phyloP scores from a whole-genome alignment of 64 coral and sea anemone species.

The Montipora foliosa region DNA sequence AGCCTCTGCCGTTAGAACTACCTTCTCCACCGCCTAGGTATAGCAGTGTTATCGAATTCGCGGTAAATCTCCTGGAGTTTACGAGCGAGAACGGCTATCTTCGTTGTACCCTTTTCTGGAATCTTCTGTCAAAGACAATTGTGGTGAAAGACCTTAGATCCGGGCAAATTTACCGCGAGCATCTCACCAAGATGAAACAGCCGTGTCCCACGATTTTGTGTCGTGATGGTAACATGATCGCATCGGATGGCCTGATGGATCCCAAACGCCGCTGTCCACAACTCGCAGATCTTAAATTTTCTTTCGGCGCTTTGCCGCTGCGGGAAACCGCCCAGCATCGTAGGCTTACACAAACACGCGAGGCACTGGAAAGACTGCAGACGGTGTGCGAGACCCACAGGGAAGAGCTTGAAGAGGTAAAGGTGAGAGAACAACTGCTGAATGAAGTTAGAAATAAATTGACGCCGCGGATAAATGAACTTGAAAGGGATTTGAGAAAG shows the following conservation, averaged over 20 bases:
- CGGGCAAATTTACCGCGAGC: conserved; percentile 82
- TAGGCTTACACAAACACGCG: conserved; percentile 19
- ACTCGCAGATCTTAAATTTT: conserved; percentile 51
- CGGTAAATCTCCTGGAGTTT: conserved; percentile 87
- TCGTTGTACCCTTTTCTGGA: conserved; percentile 79
- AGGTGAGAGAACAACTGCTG: conserved; percentile 55
- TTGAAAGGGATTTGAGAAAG: conserved; percentile 81
- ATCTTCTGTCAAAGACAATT: conserved; percentile 79
- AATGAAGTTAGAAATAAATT: conserved; percentile 43
- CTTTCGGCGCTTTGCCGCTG: conserved; percentile 77
- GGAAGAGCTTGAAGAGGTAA: neutral
- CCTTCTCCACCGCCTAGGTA: conserved; percentile 71
- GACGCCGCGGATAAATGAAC: conserved; percentile 60
- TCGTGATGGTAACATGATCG: conserved; percentile 86
- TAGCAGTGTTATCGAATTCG: conserved; percentile 81
- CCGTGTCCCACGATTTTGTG: conserved; percentile 82
- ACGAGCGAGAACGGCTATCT: conserved; percentile 67
- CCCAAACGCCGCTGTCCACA: conserved; percentile 72
- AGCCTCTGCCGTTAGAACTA: conserved; percentile 68
- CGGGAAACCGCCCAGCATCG: conserved; percentile 48
- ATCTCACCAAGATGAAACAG: conserved; percentile 75
- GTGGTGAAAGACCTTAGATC: conserved; percentile 81
- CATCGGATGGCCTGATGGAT: conserved; percentile 89
- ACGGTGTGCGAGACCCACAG: conserved; percentile 32
- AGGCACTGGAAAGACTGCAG: conserved; percentile 42